Evolutionary conservation across 2,797 vertebrate genomes (phyloP), one percentile per base, ranked within the genome.

Genomic region (Adrianichthys oophorus): DNA sequence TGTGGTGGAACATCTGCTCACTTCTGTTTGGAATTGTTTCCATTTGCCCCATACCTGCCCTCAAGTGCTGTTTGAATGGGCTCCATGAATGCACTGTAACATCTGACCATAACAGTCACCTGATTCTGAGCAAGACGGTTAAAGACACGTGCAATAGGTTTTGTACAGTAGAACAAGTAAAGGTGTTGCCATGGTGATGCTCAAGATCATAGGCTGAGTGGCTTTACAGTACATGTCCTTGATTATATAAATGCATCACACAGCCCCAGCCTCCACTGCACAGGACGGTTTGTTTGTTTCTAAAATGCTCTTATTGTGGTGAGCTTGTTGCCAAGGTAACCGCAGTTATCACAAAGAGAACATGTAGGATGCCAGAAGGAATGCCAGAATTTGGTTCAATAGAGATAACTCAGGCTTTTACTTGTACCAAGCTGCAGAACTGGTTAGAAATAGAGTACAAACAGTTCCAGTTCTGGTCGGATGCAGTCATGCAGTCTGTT

Each of bases 261-360:
- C 19, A 52, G 70, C 65, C 72, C 61, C 83, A 72, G 79, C 80
- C 80, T 90, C 80, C 82, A 69, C 59, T 65, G 69, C 79, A 65
- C 73, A 66, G 72, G 75, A 72, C 55, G 32, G 65, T 85, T 82
- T 87, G 76, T 88, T 90, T 86, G 83, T 90, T 83, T 90, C 78
- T 53, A 85, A 85, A 52, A 83, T 88, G 83, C 86, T 78, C 83
- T 89, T 85, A 86, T 91, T 91, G 88, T 90, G 85, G 76, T 87
- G 74, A 73, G 82, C 88, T 81, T 86, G 91, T 93, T 92, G 81
- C 90, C 90, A 89, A 74, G 91, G 92, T 84, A 91, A 93, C 90
- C 52, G 76, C 75, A 87, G 85, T 88, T 90, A 91, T 92, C 82
- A 91, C 90, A 91, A 88, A 86, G 78, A 76, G 75, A 79, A 88